phyloP scores from a whole-genome alignment of 1,140 invertebrate species.

The Zaprionus ghesquierei region DNA sequence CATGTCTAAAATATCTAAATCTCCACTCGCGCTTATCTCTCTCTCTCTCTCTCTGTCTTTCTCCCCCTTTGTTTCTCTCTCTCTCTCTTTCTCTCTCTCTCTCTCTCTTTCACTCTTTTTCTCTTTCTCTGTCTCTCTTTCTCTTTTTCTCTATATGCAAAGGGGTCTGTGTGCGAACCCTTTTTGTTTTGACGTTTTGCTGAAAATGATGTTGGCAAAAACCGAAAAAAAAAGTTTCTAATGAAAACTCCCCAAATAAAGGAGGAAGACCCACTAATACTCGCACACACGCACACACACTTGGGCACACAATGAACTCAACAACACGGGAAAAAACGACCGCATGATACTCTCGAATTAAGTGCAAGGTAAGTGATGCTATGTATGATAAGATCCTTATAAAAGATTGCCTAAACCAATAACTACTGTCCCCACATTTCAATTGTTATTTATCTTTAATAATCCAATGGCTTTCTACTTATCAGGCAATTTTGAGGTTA shows the following conservation, averaged over 20 bases:
- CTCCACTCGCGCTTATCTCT: constrained; percentile 61
- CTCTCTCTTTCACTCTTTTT: constrained; percentile 27
- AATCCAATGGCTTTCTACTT: too few species aligned
- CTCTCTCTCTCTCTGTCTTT: background rate
- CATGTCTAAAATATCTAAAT: constrained; percentile 79
- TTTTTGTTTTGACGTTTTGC: constrained; percentile 64
- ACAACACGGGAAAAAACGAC: background rate
- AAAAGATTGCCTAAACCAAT: too few species aligned
- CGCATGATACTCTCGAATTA: background rate
- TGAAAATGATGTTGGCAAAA: constrained; percentile 61
- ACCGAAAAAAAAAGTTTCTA: constrained; percentile 53
- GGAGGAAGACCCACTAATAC: constrained; percentile 41
- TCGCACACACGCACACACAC: constrained; percentile 7
- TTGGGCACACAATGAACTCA: background rate
- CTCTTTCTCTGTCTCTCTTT: background rate
- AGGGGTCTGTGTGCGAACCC: constrained; percentile 42
- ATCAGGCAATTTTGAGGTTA: too few species aligned
- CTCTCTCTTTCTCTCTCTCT: background rate
- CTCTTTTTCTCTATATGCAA: background rate
- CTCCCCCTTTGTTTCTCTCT: constrained; percentile 10
- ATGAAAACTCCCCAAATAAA: constrained; percentile 68
- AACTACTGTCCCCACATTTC: too few species aligned
- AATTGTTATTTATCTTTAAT: too few species aligned
- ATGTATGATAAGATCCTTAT: too few species aligned
- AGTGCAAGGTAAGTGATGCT: too few species aligned